Conservation (phyloP, 2,113 vertebrate genomes). For the Onychostruthus taczanowskii region DNA sequence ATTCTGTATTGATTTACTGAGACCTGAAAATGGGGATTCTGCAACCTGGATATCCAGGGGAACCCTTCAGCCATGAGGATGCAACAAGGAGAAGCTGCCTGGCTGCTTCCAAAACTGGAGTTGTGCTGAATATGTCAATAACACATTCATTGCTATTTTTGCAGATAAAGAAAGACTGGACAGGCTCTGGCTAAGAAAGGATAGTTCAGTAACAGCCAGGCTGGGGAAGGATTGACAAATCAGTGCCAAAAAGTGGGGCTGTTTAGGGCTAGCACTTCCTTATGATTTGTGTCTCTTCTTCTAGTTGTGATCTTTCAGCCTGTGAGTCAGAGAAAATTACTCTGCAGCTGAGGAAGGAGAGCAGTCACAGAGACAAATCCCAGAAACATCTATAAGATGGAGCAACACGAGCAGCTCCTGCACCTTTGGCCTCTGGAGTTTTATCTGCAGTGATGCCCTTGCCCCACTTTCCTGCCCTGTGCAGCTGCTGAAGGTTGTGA, state of each 20-base stretch:
- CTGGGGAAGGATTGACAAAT: not conserved
- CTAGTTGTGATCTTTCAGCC: not conserved
- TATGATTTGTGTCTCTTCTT: not conserved
- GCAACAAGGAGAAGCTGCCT: not conserved
- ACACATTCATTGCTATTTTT: not conserved
- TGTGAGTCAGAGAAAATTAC: not conserved
- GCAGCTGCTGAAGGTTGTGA: not conserved
- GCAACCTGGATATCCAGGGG: not conserved
- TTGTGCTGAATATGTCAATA: not conserved
- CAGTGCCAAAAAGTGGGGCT: not conserved
- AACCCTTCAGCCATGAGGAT: not conserved
- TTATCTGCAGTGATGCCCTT: not conserved
- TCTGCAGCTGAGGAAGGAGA: not conserved
- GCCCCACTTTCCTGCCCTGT: not conserved
- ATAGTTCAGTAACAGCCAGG: not conserved
- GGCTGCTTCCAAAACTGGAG: not conserved
- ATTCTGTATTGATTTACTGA: not conserved
- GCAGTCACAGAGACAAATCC: not conserved
- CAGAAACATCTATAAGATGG: not conserved
- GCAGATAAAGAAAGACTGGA: not conserved
- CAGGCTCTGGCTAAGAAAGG: not conserved
- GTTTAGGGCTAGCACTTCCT: not conserved
- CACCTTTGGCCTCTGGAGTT: not conserved
- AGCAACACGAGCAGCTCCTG: not conserved
- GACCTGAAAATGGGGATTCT: not conserved